Evolutionary conservation across 2,797 vertebrate species (phyloP).

Genomic region (Momotus momota): DNA sequence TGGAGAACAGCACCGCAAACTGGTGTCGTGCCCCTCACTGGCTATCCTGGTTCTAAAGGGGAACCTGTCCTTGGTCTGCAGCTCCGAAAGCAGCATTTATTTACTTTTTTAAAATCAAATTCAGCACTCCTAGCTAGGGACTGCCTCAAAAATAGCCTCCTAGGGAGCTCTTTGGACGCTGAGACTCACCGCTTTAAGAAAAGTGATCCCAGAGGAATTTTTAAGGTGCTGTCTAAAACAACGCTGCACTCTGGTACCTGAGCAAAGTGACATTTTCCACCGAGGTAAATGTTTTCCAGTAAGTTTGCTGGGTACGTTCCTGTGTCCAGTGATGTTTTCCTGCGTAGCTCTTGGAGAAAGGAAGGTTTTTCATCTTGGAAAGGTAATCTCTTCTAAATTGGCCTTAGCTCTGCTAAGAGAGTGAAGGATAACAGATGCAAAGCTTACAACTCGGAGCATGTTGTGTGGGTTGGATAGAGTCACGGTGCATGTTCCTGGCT

Average conservation of each 20-base stretch:
- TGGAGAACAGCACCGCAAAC: background rate
- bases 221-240: background rate
- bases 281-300: background rate
- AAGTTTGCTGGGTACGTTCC: background rate
- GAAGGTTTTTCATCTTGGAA: background rate
- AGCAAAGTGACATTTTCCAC: background rate
- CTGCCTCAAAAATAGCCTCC: background rate
- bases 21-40: background rate
- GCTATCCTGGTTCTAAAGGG: background rate
- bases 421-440: background rate
- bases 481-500: conserved; percentile 11
- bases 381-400: background rate
- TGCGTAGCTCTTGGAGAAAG: background rate
- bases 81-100: background rate
- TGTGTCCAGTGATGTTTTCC: background rate
- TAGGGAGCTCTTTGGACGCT: background rate
- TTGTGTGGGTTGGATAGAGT: background rate
- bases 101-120: background rate
- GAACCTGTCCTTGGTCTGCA: background rate
- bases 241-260: accelerated
- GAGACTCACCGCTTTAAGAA: background rate
- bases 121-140: background rate
- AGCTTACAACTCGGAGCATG: background rate
- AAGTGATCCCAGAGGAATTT: background rate
- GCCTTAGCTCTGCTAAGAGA: background rate